Percentiles rank a stretch among this genome's conserved stretches.
Evolutionary conservation across 2,888 invertebrate species (phyloP).

Genomic region (Drosophila hamatofila): DNA sequence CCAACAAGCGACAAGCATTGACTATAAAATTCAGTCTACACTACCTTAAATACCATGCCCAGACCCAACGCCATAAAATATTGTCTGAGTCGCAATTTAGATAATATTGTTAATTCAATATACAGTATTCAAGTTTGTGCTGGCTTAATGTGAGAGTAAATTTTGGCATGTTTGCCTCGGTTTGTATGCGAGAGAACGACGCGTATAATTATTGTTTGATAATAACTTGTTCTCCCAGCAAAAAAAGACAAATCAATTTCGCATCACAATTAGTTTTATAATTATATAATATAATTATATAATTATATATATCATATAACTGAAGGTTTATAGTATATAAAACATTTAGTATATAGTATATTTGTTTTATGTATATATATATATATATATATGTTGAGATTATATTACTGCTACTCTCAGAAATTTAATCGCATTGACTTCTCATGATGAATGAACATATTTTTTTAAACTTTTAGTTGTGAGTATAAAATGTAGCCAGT

Average conservation of each 20-base stretch:
- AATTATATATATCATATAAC: not conserved
- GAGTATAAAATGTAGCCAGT: not conserved
- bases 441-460: not conserved
- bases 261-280: not conserved
- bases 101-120: not conserved
- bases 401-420: not conserved
- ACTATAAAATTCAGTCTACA: constrained; percentile 5
- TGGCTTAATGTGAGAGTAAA: not conserved
- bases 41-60: not conserved
- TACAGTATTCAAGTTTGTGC: too few species aligned
- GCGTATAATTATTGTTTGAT: not conserved
- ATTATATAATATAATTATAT: not conserved
- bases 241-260: not conserved
- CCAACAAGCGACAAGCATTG: not conserved
- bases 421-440: not conserved
- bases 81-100: not conserved
- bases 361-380: not conserved
- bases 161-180: not conserved
- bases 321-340: not conserved
- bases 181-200: not conserved
- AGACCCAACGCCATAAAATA: not conserved
- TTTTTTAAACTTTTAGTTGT: not conserved
- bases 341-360: not conserved
- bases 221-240: not conserved
- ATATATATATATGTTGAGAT: not conserved